These are phyloP conservation scores for Lepilemur septentrionalis DNA, from an alignment of 2,797 vertebrate genomes.

Conservation along the genomic window DNA sequence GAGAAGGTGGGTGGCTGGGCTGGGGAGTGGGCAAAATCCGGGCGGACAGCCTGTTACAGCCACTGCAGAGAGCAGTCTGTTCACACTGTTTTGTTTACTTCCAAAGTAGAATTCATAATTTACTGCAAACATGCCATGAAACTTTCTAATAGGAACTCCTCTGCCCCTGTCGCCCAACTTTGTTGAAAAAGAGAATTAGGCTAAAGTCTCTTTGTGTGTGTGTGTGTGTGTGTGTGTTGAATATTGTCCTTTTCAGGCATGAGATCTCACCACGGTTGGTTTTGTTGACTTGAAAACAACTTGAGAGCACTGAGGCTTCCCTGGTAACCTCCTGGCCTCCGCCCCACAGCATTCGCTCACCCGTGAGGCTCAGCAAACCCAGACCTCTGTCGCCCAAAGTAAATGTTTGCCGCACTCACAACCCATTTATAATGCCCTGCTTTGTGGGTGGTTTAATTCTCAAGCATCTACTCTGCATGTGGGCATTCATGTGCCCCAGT, in stretches of 20 bases:
- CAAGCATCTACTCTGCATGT: background rate
- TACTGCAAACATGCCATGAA: background rate
- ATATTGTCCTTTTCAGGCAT: background rate
- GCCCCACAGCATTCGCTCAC: background rate
- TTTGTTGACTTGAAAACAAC: background rate
- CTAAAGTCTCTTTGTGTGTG: background rate
- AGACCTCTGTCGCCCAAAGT: slow-evolving; percentile 9
- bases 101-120: background rate
- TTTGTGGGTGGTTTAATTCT: slow-evolving; percentile 18
- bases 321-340: background rate
- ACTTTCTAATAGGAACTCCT: background rate
- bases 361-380: background rate
- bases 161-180: background rate
- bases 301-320: background rate
- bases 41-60: background rate
- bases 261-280: background rate
- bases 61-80: background rate
- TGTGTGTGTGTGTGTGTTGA: background rate
- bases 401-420: background rate
- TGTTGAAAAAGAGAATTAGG: slow-evolving; percentile 18
- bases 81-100: background rate
- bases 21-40: background rate
- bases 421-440: background rate
- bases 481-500: background rate
- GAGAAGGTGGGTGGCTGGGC: background rate